Evolutionary conservation across 2,797 vertebrate species (phyloP), one percentile per base, ranked within the genome.

Genomic region (Mycteria americana): DNA sequence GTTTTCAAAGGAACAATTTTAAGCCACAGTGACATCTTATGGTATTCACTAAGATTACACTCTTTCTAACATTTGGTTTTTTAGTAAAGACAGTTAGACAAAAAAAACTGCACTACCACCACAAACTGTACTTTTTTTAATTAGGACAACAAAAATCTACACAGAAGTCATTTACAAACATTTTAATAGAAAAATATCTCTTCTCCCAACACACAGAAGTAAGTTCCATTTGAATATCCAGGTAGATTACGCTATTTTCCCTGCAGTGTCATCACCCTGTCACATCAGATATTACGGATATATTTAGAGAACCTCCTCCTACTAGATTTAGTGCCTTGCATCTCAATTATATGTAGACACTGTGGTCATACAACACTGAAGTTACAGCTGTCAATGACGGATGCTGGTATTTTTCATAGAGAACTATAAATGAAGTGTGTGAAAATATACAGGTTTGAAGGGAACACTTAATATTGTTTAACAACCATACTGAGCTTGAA

Each of bases 11-110:
- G 51, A 93, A 63, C 13, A 69, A 35, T 93, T 92, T 81, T 84
- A 95, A 73, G 59, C 37, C 73, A 97, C 78, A 97, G 70, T 85
- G 94, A 96, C 97, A 98, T 84, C 95, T 95, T 81, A 72, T 80
- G 93, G 97, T 60, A 56, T 89, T 62, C 64, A 90, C 6, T 43
- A 94, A 92, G 83, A 96, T 46, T 92, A 67, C 93, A 95, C 33
- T 11, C 18, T 73, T 84, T 69, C 51, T n/a, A 39, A 19, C 87
- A 62, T 23, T 85, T 4, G 3, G 18, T 35, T 56, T 56, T 53
- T 57, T 13, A 62, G 15, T 56, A 54, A 65, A 83, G 43, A 82
- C n/a, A 57, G 23, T 68, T 30, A 54, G 18, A 45, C 33, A 1
- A 64, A 90, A 87, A 86, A 65, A 13, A 10, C 23, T 14, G 27